Conservation (phyloP, 2,888 invertebrate genomes). For the Microctonus aethiopoides region DNA sequence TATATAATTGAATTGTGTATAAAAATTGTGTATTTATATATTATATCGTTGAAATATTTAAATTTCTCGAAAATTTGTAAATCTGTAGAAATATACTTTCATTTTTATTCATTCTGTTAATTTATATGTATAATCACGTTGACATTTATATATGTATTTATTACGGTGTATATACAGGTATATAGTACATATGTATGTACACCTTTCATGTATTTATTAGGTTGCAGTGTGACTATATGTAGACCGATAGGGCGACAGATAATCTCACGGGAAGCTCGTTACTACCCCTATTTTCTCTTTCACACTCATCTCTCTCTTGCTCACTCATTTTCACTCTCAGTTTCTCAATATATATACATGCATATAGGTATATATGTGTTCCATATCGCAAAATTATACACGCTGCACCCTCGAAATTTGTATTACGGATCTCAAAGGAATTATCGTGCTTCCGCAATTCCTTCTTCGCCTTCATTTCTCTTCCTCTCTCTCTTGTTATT, state of each 20-base stretch:
- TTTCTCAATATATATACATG: conserved; percentile 16
- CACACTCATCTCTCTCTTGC: conserved; percentile 3
- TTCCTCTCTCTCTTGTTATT: neutral
- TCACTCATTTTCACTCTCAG: neutral
- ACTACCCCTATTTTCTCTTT: conserved; percentile 46
- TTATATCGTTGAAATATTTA: neutral
- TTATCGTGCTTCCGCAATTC: conserved; percentile 38
- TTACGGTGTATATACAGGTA: conserved; percentile 1
- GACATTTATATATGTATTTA: conserved; percentile 16
- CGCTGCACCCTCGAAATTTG: conserved; percentile 42
- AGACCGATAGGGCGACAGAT: conserved; percentile 45
- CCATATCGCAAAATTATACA: conserved; percentile 54
- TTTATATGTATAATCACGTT: conserved; percentile 3
- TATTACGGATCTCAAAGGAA: conserved; percentile 38
- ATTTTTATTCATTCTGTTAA: neutral
- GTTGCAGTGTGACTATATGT: too few species aligned
- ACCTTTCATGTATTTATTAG: too few species aligned
- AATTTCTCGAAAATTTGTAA: neutral
- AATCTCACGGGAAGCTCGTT: conserved; percentile 57
- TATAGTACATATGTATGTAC: neutral
- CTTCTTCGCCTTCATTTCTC: neutral
- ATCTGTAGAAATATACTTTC: neutral
- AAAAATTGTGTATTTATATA: neutral
- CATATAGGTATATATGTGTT: conserved; percentile 31
- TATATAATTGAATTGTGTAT: too few species aligned